A percentile compares a stretch with the other conserved stretches of the same genome.
phyloP scores from a whole-genome alignment of 2,888 invertebrate genomes.

The Troilus luridus region DNA sequence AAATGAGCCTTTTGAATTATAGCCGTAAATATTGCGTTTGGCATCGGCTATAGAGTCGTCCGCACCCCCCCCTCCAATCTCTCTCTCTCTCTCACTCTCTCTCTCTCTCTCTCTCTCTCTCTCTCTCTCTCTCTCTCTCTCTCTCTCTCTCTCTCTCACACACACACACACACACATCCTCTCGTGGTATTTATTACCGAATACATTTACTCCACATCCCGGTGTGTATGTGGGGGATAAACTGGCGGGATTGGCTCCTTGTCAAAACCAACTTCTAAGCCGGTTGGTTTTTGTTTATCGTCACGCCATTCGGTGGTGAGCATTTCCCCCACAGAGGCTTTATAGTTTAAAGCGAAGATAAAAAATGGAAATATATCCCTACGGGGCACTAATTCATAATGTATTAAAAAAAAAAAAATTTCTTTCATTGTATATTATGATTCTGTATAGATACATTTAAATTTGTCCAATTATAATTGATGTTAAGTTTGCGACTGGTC shows the following conservation, averaged over 20 bases:
- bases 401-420: too few species aligned
- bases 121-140: too few species aligned
- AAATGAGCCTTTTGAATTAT: slow-evolving; percentile 24
- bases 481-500: too few species aligned
- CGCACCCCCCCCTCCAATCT: neutral
- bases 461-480: too few species aligned
- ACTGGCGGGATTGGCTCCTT: neutral
- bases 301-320: neutral
- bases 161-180: too few species aligned
- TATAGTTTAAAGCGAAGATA: neutral
- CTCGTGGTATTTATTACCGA: neutral
- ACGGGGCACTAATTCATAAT: too few species aligned
- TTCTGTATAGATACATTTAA: too few species aligned
- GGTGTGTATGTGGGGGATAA: neutral
- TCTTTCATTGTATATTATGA: too few species aligned
- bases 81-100: too few species aligned
- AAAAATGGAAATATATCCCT: neutral
- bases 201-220: neutral
- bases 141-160: too few species aligned
- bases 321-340: neutral
- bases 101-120: too few species aligned
- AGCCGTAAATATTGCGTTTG: slow-evolving; percentile 18
- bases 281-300: neutral
- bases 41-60: neutral
- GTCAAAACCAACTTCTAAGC: slow-evolving; percentile 8